Evolutionary conservation across 2,888 invertebrate species (phyloP).

Genomic region (Xestobium rufovillosum): DNA sequence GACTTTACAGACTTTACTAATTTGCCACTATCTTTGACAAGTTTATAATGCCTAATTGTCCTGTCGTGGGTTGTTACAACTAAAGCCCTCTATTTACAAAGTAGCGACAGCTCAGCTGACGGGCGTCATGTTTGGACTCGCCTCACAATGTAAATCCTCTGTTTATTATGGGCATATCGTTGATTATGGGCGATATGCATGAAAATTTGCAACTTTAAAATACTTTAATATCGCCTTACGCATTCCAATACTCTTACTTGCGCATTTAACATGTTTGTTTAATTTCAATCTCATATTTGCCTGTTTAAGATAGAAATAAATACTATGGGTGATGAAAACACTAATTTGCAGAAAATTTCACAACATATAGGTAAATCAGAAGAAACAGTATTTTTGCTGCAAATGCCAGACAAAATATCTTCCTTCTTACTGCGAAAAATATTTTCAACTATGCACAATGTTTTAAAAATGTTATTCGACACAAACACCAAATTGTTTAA

Average conservation of each 20-base stretch:
- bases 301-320: not conserved
- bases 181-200: too few relatives aligned
- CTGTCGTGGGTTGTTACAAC: too few relatives aligned
- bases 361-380: conserved; percentile 2
- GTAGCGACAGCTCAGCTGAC: not conserved
- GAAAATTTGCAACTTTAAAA: too few relatives aligned
- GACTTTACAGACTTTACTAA: too few relatives aligned
- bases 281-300: not conserved
- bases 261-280: not conserved
- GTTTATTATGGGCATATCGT: too few relatives aligned
- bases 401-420: conserved; percentile 1
- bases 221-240: not conserved
- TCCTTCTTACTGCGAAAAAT: conserved; percentile 3
- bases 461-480: not conserved
- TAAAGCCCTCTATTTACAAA: conserved; percentile 1
- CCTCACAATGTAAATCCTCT: not conserved
- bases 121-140: conserved; percentile 3
- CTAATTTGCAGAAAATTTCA: conserved; percentile 2
- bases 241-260: conserved; percentile 1
- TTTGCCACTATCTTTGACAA: too few relatives aligned
- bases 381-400: conserved; percentile 1
- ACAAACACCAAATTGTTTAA: conserved; percentile 2
- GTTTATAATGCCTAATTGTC: too few relatives aligned
- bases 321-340: not conserved
- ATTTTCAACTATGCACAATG: not conserved